Conservation (phyloP, 2,113 vertebrate genomes). For the mouse (Mus musculus) region DNA sequence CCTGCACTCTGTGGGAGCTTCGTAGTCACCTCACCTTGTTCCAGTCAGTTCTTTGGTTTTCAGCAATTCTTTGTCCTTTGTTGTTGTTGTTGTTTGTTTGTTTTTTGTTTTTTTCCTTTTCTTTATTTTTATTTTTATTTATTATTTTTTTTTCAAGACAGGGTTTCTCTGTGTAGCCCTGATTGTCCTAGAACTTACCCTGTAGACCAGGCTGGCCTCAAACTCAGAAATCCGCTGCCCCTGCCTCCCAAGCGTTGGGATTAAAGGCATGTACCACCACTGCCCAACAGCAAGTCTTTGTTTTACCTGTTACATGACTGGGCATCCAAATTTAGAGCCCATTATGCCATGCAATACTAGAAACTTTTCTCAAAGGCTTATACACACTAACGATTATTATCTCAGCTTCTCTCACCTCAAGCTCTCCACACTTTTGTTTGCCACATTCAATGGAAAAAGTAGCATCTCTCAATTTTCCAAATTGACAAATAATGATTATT, state of each 20-base stretch:
- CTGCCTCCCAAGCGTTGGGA: too few relatives aligned
- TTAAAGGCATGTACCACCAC: too few relatives aligned
- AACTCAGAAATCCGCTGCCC: too few relatives aligned
- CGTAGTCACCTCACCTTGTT: background rate
- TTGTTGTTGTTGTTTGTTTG: too few relatives aligned
- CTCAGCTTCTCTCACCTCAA: background rate
- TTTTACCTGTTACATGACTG: background rate
- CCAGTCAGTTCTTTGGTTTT: background rate
- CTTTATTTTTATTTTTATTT: too few relatives aligned
- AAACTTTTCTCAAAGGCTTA: background rate
- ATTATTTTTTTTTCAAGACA: too few relatives aligned
- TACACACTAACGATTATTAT: background rate
- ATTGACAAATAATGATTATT: background rate
- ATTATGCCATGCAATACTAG: background rate
- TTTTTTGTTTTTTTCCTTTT: too few relatives aligned
- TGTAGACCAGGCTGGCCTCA: too few relatives aligned
- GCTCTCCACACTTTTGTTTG: background rate
- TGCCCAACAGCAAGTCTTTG: background rate
- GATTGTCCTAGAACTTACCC: too few relatives aligned
- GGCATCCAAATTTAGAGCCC: background rate
- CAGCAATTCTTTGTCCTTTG: background rate
- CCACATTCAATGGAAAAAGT: background rate
- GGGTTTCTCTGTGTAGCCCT: too few relatives aligned
- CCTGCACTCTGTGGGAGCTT: background rate
- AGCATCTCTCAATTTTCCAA: background rate